Percentiles rank a stretch among this genome's conserved stretches.
phyloP scores from a whole-genome alignment of 2,888 invertebrate species.

The Dimorphilus gyrociliatus region DNA sequence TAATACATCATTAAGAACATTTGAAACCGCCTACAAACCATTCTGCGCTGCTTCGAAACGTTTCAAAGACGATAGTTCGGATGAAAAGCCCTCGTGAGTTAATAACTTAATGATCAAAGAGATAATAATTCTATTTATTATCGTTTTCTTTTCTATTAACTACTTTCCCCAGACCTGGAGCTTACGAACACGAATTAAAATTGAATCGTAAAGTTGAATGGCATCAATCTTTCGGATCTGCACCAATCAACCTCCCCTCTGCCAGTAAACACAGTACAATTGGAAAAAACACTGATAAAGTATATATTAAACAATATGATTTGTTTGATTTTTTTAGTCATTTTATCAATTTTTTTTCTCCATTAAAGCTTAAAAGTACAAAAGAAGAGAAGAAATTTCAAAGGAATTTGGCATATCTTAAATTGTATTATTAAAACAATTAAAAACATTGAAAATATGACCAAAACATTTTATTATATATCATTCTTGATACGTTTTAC shows the following conservation, averaged over 20 bases:
- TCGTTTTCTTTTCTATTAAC: no score
- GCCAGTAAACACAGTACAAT: constrained; percentile 32
- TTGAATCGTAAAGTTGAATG: constrained; percentile 29
- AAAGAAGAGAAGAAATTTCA: constrained; percentile 35
- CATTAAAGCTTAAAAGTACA: constrained; percentile 31
- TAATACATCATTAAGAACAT: constrained; percentile 6
- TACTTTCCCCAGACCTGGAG: constrained; percentile 25
- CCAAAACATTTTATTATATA: no score
- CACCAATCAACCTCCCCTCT: constrained; percentile 28
- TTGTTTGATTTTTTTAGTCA: neutral
- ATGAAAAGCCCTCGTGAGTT: no score
- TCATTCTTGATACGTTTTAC: no score
- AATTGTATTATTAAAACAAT: constrained; percentile 35
- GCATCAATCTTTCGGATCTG: constrained; percentile 37
- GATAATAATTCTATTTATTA: no score
- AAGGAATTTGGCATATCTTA: constrained; percentile 32
- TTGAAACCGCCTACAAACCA: constrained; percentile 24
- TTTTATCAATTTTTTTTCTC: constrained; percentile 4
- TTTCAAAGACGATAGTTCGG: no score
- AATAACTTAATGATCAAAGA: no score
- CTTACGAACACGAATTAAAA: constrained; percentile 27
- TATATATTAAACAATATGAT: constrained; percentile 8
- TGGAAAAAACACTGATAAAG: constrained; percentile 35
- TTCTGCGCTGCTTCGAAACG: constrained; percentile 26
- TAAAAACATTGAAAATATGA: no score